Percentiles rank a stretch among this genome's conserved stretches.
These are phyloP conservation scores for Lydus trimaculatus DNA, from an alignment of 2,888 invertebrate species.

Conservation along the genomic window DNA sequence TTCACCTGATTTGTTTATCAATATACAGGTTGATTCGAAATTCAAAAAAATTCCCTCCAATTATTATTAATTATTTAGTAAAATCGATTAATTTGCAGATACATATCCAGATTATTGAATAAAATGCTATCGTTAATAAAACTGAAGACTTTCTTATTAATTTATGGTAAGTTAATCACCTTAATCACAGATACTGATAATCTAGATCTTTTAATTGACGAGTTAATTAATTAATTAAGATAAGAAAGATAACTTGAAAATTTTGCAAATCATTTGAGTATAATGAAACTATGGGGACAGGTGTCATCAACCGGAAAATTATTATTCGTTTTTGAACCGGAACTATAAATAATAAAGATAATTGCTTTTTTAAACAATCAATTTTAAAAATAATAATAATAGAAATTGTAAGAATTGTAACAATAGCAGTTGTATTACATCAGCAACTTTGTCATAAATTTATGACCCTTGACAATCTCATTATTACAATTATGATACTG, in stretches of 20 bases:
- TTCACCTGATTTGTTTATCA: not conserved
- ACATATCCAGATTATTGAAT: not conserved
- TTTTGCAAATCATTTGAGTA: not conserved
- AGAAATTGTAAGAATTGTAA: not conserved
- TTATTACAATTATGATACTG: not conserved
- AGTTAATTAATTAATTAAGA: not conserved
- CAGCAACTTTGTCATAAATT: not conserved
- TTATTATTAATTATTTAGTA: not conserved
- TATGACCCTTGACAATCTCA: conserved; percentile 1
- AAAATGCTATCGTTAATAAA: not conserved
- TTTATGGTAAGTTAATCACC: not conserved
- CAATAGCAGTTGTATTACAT: not conserved
- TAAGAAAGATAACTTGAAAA: not conserved
- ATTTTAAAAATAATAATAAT: not conserved
- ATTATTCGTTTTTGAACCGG: not conserved
- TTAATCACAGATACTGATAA: too few species aligned
- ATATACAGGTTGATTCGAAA: not conserved
- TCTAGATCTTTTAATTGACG: too few species aligned
- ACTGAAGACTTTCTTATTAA: not conserved
- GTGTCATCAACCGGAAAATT: conserved; percentile 2
- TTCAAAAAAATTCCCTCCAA: not conserved
- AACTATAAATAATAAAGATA: not conserved
- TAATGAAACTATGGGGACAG: not conserved
- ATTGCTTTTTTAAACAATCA: not conserved
- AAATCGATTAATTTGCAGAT: not conserved